A percentile compares a stretch with the other conserved stretches of the same genome.
These are phyloP conservation scores for Hydrozoanthus gracilis DNA, from an alignment of 92 coral and sea anemone genomes.

Conservation along the genomic window DNA sequence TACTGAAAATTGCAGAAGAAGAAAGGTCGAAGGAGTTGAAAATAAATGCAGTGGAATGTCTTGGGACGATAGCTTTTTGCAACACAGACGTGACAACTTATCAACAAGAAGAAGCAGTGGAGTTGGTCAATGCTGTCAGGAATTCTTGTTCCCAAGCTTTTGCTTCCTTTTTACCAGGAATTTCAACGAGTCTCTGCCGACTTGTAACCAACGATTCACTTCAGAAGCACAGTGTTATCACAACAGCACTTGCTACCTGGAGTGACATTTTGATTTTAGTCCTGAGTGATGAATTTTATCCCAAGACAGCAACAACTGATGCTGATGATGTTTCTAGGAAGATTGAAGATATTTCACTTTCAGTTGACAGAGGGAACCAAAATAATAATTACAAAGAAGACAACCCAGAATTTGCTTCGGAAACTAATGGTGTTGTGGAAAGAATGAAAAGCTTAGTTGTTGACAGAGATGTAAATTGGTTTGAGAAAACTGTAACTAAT, in stretches of 20 bases:
- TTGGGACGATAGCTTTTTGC: conserved; percentile 71
- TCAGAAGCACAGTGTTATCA: conserved; percentile 80
- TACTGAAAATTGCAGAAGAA: conserved; percentile 75
- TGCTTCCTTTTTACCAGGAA: conserved; percentile 96
- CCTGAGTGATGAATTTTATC: conserved; percentile 77
- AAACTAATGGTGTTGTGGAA: conserved; percentile 35
- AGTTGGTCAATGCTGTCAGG: conserved; percentile 55
- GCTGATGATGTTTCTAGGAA: conserved; percentile 60
- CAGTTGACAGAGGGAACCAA: conserved; percentile 9
- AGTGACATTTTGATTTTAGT: conserved; percentile 72
- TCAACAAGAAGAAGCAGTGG: conserved; percentile 29
- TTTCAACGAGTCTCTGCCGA: conserved; percentile 77
- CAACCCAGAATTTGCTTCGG: conserved; percentile 12
- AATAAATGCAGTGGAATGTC: conserved; percentile 76
- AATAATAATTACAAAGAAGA: not conserved
- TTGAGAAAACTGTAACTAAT: conserved; percentile 72
- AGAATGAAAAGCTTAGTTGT: conserved; percentile 60
- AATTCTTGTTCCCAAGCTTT: conserved; percentile 61
- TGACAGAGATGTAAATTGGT: conserved; percentile 68
- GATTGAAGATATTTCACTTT: conserved; percentile 59
- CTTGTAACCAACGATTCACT: conserved; percentile 67
- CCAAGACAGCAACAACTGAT: conserved; percentile 32
- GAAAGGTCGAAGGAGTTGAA: conserved; percentile 79
- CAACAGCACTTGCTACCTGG: conserved; percentile 76
- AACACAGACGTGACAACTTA: conserved; percentile 14